Evolutionary conservation across 2,888 invertebrate genomes (phyloP).

Genomic region (Meteorus cinctellus): DNA sequence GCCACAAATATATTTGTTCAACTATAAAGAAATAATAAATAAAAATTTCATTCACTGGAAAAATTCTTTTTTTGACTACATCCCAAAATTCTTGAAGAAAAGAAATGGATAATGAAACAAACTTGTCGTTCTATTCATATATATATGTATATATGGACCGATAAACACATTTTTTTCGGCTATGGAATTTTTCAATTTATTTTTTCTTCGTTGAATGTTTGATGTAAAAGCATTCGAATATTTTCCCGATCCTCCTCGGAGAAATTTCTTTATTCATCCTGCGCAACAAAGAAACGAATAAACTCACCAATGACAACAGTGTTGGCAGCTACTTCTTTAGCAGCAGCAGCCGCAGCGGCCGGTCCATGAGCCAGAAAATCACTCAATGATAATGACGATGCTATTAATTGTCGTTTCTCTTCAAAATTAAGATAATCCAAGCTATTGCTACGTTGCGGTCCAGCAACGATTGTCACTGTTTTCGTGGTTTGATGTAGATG

Average conservation of each 20-base stretch:
- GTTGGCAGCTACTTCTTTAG: constrained; percentile 74
- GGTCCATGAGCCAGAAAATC: constrained; percentile 87
- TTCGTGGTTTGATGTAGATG: constrained; percentile 70
- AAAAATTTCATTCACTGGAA: too few species aligned
- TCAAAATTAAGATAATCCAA: constrained; percentile 93
- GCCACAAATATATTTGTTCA: background rate
- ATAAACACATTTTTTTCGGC: background rate
- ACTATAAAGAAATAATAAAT: background rate
- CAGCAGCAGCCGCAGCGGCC: constrained; percentile 74
- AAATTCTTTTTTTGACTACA: too few species aligned
- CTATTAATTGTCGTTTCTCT: constrained; percentile 91
- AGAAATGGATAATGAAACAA: background rate
- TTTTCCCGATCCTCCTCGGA: background rate
- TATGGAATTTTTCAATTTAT: constrained; percentile 3
- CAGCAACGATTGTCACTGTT: constrained; percentile 79
- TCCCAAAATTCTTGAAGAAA: too few species aligned
- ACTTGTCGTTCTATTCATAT: background rate
- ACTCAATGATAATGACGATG: constrained; percentile 89
- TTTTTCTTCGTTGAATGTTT: background rate
- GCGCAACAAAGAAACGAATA: background rate
- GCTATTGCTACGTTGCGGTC: constrained; percentile 85
- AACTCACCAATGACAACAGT: constrained; percentile 73
- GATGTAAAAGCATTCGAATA: background rate
- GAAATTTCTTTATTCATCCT: background rate
- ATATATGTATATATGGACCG: background rate